Conservation (phyloP, 2,113 vertebrate species). For the Cavia porcellus region DNA sequence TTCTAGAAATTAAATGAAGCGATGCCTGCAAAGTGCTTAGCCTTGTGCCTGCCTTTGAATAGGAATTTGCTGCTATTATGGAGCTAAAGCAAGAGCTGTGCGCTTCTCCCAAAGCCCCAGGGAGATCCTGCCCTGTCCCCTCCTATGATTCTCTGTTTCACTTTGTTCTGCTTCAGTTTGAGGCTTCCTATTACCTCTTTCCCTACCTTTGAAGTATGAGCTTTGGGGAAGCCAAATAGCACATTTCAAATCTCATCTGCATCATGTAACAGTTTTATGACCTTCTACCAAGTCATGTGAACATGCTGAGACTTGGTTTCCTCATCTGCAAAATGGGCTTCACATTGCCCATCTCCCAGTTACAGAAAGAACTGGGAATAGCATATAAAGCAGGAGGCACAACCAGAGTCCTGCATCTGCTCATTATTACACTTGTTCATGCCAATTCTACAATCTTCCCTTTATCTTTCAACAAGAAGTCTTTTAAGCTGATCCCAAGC, state of each 20-base stretch:
- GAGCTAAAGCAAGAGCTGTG: neutral
- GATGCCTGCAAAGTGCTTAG: neutral
- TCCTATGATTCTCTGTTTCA: neutral
- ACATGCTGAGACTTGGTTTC: neutral
- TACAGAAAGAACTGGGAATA: neutral
- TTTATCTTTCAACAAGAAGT: conserved; percentile 5
- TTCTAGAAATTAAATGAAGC: conserved; percentile 4
- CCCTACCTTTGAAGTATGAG: neutral
- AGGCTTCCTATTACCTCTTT: neutral
- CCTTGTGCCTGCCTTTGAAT: neutral
- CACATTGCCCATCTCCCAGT: neutral
- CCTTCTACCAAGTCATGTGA: neutral
- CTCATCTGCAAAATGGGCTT: neutral
- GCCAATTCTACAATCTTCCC: neutral
- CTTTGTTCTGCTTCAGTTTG: neutral
- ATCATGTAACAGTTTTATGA: neutral
- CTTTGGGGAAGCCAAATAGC: neutral
- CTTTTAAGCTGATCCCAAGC: neutral
- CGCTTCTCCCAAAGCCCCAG: neutral
- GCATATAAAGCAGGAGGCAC: neutral
- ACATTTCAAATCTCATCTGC: neutral
- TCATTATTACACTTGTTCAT: neutral
- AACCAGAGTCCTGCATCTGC: neutral
- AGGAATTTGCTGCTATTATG: neutral
- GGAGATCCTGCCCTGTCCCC: neutral